Conservation (phyloP, 2,888 invertebrate species). For the Aporophyla lueneburgensis region DNA sequence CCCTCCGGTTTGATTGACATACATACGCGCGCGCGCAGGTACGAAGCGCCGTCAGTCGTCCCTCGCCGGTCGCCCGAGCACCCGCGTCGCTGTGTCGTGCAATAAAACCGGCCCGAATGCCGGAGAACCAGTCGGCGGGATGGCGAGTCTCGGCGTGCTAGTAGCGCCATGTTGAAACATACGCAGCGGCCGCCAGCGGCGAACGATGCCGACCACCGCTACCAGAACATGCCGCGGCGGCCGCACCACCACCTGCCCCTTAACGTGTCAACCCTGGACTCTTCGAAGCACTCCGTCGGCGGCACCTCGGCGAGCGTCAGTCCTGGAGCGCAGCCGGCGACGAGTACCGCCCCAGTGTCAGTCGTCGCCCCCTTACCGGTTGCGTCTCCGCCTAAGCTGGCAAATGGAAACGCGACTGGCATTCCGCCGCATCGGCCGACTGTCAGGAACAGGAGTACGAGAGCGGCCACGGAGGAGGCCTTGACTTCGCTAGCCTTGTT, state of each 20-base stretch:
- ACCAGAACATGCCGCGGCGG: slow-evolving; percentile 91
- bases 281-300: slow-evolving; percentile 92
- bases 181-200: slow-evolving; percentile 91
- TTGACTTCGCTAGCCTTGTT: slow-evolving; percentile 96
- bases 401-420: slow-evolving; percentile 91
- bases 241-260: slow-evolving; percentile 92
- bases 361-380: slow-evolving; percentile 80
- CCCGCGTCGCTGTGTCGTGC: slow-evolving; percentile 71
- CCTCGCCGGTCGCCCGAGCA: slow-evolving; percentile 79
- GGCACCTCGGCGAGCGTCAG: slow-evolving; percentile 91
- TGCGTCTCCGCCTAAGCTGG: slow-evolving; percentile 85
- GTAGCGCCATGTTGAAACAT: slow-evolving; percentile 93
- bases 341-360: slow-evolving; percentile 73
- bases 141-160: slow-evolving; percentile 85
- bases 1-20: slow-evolving; percentile 83
- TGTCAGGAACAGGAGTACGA: slow-evolving; percentile 80
- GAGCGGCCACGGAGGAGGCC: slow-evolving; percentile 92
- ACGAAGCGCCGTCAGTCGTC: slow-evolving; percentile 77
- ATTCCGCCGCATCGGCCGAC: slow-evolving; percentile 79
- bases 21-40: slow-evolving; percentile 82
- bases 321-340: slow-evolving; percentile 87
- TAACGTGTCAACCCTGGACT: slow-evolving; percentile 93
- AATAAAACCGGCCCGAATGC: slow-evolving; percentile 81
- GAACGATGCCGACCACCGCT: slow-evolving; percentile 89
- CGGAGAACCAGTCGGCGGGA: slow-evolving; percentile 85